Conservation (phyloP, 2,888 invertebrate genomes). For the Pristionchus arcanus region DNA sequence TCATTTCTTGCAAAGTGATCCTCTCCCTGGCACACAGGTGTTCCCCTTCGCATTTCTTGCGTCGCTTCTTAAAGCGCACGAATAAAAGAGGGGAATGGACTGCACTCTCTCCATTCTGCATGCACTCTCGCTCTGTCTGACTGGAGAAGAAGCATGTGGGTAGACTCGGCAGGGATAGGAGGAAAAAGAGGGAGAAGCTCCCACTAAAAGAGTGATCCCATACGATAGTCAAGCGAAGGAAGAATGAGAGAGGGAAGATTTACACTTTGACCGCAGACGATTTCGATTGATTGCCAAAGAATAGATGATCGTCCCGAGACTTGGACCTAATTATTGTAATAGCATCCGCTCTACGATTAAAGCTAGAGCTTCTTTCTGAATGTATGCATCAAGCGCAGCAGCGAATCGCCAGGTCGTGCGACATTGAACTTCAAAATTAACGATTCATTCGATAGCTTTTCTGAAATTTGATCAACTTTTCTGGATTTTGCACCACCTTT, state of each 20-base stretch:
- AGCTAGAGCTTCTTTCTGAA: neutral
- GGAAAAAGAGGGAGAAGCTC: neutral
- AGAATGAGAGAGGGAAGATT: neutral
- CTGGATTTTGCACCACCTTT: no score
- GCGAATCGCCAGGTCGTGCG: neutral
- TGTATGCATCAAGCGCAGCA: neutral
- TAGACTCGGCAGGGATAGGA: neutral
- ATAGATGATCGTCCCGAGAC: neutral
- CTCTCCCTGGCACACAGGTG: constrained; percentile 25
- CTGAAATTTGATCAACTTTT: no score
- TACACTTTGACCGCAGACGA: constrained; percentile 29
- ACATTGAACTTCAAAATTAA: no score
- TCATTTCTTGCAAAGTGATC: neutral
- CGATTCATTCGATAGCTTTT: no score
- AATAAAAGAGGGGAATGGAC: neutral
- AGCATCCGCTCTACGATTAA: neutral
- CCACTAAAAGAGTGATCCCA: constrained; percentile 19
- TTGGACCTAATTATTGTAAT: neutral
- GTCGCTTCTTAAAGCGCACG: constrained; percentile 30
- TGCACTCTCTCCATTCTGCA: constrained; percentile 3
- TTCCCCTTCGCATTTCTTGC: constrained; percentile 25
- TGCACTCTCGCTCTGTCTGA: neutral
- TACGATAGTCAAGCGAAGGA: constrained; percentile 24
- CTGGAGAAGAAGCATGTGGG: neutral
- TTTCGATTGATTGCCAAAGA: neutral